These are phyloP conservation scores for Blastobasis adustella DNA, from an alignment of 2,888 invertebrate genomes.

Conservation along the genomic window DNA sequence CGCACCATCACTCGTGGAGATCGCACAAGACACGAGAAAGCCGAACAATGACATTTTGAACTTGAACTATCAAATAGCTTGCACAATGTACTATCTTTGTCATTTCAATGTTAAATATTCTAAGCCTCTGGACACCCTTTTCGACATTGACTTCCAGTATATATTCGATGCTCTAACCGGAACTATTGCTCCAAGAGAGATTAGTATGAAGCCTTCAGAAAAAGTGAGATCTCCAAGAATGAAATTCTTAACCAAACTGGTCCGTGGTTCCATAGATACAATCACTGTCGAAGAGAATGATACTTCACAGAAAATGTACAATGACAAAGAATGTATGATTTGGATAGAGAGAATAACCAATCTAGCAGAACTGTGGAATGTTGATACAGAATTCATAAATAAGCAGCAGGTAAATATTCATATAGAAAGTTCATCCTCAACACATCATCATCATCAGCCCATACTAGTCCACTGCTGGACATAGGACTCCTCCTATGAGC, in stretches of 20 bases:
- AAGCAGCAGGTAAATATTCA: conserved; percentile 82
- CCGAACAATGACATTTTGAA: conserved; percentile 85
- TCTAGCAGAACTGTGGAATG: conserved; percentile 84
- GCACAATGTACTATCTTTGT: conserved; percentile 85
- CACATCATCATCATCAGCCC: too few relatives aligned
- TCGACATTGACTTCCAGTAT: conserved; percentile 81
- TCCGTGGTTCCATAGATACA: conserved; percentile 83
- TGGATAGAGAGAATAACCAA: conserved; percentile 85
- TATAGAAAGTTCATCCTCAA: background rate
- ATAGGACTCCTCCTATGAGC: too few relatives aligned
- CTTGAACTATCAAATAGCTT: conserved; percentile 86
- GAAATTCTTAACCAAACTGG: conserved; percentile 83
- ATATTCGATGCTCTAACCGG: conserved; percentile 67
- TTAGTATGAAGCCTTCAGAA: conserved; percentile 79
- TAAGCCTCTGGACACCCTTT: conserved; percentile 83
- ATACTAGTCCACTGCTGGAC: too few relatives aligned
- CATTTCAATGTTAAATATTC: conserved; percentile 83
- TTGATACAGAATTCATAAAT: conserved; percentile 82
- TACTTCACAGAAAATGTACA: conserved; percentile 56
- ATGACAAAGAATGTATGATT: conserved; percentile 49
- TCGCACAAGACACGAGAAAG: conserved; percentile 84
- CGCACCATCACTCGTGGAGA: conserved; percentile 81
- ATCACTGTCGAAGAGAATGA: conserved; percentile 77
- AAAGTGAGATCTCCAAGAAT: conserved; percentile 79
- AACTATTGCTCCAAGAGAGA: conserved; percentile 61